Percentiles rank a stretch among this genome's conserved stretches.
phyloP scores from a whole-genome alignment of 2,113 vertebrate species.

The Entosphenus tridentatus region DNA sequence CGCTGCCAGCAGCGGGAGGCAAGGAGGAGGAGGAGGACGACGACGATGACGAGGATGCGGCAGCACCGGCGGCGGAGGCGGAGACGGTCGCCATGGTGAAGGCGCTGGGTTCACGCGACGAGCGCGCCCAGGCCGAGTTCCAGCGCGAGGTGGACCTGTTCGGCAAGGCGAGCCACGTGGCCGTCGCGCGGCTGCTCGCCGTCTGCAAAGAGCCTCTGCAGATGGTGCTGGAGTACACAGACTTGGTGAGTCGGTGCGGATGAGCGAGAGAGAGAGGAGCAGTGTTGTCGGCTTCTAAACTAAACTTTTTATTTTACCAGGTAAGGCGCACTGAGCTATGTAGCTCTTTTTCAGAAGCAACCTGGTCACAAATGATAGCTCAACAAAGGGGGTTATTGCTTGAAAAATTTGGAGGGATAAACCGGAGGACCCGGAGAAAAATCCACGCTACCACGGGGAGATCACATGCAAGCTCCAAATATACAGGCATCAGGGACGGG shows the following conservation, averaged over 20 bases:
- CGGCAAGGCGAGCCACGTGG: conserved; percentile 56
- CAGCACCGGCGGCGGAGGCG: neutral
- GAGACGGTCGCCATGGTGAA: neutral
- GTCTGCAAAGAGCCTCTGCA: conserved; percentile 70
- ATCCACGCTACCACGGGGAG: too few species aligned
- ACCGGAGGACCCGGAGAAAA: too few species aligned
- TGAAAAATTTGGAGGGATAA: too few species aligned
- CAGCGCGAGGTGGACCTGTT: conserved; percentile 82
- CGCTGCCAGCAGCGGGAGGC: conserved; percentile 3
- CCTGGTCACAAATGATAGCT: too few species aligned
- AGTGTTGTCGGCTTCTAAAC: too few species aligned
- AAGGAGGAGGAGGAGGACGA: neutral
- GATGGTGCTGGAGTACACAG: conserved; percentile 81
- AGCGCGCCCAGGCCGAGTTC: conserved; percentile 67
- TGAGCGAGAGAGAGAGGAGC: too few species aligned
- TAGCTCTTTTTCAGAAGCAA: too few species aligned
- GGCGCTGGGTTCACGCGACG: conserved; percentile 25
- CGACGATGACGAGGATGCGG: neutral
- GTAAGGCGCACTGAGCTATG: too few species aligned
- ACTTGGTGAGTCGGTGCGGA: conserved; percentile 38
- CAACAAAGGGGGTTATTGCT: too few species aligned
- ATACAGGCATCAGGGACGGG: too few species aligned
- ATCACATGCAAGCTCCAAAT: too few species aligned
- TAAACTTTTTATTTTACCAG: too few species aligned
- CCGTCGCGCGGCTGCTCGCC: conserved; percentile 52